These are phyloP conservation scores for Hemaris fuciformis DNA, from an alignment of 2,888 invertebrate species.

Conservation along the genomic window DNA sequence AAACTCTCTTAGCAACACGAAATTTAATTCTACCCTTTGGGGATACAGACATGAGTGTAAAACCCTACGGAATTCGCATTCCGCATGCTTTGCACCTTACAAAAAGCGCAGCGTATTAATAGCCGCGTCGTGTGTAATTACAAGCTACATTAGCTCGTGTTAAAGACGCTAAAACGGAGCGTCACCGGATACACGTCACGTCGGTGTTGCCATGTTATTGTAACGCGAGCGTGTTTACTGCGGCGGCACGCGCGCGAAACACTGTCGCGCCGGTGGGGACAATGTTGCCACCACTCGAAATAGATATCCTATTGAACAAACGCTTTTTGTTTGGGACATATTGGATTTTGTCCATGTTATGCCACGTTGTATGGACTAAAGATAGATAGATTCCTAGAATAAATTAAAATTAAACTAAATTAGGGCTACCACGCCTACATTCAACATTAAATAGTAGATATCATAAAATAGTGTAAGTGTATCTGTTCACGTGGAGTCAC, in stretches of 20 bases:
- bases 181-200: slow-evolving; percentile 78
- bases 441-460: too few relatives aligned
- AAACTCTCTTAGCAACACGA: too few relatives aligned
- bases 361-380: neutral
- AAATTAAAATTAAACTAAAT: too few relatives aligned
- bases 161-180: slow-evolving; percentile 42
- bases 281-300: slow-evolving; percentile 73
- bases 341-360: neutral
- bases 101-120: slow-evolving; percentile 6
- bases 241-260: slow-evolving; percentile 70
- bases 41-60: too few relatives aligned
- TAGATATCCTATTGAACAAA: slow-evolving; percentile 55
- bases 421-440: too few relatives aligned
- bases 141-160: slow-evolving; percentile 2
- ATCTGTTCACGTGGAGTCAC: too few relatives aligned
- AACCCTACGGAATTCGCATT: too few relatives aligned
- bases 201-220: slow-evolving; percentile 71
- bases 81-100: neutral
- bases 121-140: slow-evolving; percentile 8
- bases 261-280: slow-evolving; percentile 70
- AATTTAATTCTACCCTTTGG: too few relatives aligned
- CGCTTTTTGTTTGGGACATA: slow-evolving; percentile 13
- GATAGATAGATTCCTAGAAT: too few relatives aligned
- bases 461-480: too few relatives aligned
- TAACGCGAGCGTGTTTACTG: slow-evolving; percentile 74